Percentiles rank a stretch among this genome's conserved stretches.
Evolutionary conservation across 2,888 invertebrate genomes (phyloP).

Genomic region (Smittia aterrima): DNA sequence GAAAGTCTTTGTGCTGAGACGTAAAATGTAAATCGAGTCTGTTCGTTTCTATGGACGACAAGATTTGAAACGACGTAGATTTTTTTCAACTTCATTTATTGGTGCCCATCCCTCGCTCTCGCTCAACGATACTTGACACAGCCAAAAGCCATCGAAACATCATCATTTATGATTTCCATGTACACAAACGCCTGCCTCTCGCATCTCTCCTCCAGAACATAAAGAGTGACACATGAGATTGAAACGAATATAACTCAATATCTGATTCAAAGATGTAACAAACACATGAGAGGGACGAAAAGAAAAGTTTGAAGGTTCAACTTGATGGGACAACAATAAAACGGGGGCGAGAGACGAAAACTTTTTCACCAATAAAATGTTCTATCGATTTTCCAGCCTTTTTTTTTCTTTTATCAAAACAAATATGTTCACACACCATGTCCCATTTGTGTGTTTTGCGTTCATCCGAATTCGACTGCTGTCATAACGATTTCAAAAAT

Average conservation of each 20-base stretch:
- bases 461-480: background rate
- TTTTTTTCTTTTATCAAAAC: constrained; percentile 8
- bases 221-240: background rate
- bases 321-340: constrained; percentile 10
- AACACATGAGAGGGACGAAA: background rate
- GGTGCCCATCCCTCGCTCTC: background rate
- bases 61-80: background rate
- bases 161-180: background rate
- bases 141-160: background rate
- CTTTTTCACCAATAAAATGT: constrained; percentile 25
- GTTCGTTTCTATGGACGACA: background rate
- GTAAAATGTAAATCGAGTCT: background rate
- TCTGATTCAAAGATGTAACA: constrained; percentile 4
- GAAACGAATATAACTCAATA: constrained; percentile 13
- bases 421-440: constrained; percentile 27
- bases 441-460: constrained; percentile 12
- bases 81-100: constrained; percentile 3
- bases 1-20: background rate
- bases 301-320: constrained; percentile 16
- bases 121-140: background rate
- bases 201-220: background rate
- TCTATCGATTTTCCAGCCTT: constrained; percentile 23
- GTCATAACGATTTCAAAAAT: background rate
- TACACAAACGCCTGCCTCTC: background rate
- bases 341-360: background rate